Evolutionary conservation across 2,113 vertebrate species (phyloP).

Genomic region (Paradisaea rubra): DNA sequence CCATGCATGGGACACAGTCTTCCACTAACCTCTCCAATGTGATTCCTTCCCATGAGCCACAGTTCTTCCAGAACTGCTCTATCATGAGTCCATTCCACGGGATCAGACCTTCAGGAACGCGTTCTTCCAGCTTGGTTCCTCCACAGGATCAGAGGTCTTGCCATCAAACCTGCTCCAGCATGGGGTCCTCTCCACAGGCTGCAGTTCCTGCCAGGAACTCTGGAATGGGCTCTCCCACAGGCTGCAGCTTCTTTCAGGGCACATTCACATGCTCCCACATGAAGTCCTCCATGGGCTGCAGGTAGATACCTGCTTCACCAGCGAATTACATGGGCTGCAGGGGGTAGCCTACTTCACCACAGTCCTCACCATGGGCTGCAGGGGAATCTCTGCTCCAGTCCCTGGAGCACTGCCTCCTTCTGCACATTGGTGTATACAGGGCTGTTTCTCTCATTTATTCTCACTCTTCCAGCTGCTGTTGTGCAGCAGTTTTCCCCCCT

Average conservation of each 20-base stretch:
- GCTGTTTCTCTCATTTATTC: neutral
- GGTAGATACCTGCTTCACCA: neutral
- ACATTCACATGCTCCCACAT: rapidly evolving
- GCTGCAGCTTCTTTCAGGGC: neutral
- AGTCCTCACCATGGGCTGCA: neutral
- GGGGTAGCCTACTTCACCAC: neutral
- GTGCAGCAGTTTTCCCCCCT: neutral
- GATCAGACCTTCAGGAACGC: neutral
- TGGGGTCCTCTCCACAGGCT: neutral
- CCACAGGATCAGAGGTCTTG: neutral
- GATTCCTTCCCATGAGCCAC: neutral
- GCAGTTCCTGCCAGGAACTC: neutral
- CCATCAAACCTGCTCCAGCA: rapidly evolving
- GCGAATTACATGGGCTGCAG: neutral
- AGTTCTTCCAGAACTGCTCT: neutral
- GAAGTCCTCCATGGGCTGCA: neutral
- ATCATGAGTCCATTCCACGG: neutral
- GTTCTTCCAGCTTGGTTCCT: too few relatives aligned
- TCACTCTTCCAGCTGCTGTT: neutral
- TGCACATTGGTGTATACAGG: neutral
- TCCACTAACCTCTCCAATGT: neutral
- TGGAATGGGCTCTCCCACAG: rapidly evolving
- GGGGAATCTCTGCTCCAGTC: neutral
- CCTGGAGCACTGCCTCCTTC: neutral
- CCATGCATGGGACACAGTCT: rapidly evolving